phyloP scores from a whole-genome alignment of 2,113 vertebrate genomes.

The Rafetus swinhoei region DNA sequence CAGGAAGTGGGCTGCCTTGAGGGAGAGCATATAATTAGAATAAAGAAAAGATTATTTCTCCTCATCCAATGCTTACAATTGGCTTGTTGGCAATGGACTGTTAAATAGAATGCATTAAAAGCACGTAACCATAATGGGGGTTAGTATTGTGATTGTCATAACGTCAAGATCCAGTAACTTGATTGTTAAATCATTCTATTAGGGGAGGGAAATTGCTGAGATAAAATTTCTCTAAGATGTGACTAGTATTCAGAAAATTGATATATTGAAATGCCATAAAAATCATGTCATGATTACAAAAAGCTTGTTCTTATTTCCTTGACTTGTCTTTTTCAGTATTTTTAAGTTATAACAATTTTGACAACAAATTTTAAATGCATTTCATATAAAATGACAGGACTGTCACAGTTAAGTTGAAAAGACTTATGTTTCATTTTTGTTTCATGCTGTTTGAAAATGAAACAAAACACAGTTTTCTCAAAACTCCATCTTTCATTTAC shows the following conservation, averaged over 20 bases:
- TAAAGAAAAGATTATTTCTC: background rate
- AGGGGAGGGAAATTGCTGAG: background rate
- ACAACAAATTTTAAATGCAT: background rate
- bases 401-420: background rate
- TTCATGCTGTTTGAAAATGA: background rate
- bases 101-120: constrained; percentile 5
- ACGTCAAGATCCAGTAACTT: background rate
- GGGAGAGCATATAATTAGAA: background rate
- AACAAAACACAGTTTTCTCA: background rate
- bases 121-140: background rate
- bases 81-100: background rate
- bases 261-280: background rate
- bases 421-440: background rate
- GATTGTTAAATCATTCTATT: background rate
- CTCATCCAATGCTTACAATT: background rate
- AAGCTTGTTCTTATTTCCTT: background rate
- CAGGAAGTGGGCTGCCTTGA: background rate
- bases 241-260: background rate
- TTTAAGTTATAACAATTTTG: background rate
- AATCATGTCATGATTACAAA: background rate
- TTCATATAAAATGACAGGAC: background rate
- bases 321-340: background rate
- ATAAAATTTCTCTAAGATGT: background rate
- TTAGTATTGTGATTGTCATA: background rate
- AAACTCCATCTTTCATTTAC: background rate